Evolutionary conservation across 2,888 invertebrate genomes (phyloP).

Genomic region (Andrena marginata): DNA sequence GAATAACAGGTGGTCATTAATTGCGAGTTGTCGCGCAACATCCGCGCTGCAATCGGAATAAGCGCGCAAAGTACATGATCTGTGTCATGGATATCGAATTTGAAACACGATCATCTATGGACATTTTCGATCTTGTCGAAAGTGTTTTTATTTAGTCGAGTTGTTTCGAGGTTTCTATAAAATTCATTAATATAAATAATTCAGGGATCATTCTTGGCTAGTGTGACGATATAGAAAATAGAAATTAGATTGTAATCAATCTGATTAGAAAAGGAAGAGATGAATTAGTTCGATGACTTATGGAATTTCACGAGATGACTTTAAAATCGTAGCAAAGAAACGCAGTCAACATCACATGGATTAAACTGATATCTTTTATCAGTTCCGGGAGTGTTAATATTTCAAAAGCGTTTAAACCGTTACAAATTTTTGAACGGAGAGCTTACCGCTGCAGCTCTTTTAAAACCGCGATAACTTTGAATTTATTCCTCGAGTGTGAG

Average conservation of each 20-base stretch:
- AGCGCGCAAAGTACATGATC: neutral
- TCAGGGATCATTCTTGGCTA: no score
- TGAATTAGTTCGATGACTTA: no score
- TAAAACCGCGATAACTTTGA: slow-evolving; percentile 15
- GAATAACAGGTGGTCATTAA: slow-evolving; percentile 22
- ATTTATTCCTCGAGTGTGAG: slow-evolving; percentile 23
- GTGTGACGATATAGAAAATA: no score
- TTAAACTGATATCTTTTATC: neutral
- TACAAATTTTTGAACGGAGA: neutral
- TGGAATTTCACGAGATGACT: no score
- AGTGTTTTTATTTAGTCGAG: neutral
- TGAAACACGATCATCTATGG: neutral
- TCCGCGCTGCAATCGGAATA: neutral
- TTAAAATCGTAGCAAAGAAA: no score
- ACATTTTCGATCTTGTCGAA: neutral
- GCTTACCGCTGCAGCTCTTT: neutral
- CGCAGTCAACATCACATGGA: no score
- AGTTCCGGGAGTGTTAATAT: neutral
- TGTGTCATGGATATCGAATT: neutral
- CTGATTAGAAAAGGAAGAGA: no score
- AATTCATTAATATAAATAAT: no score
- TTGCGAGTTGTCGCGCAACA: neutral
- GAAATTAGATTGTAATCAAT: no score
- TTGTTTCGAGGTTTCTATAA: no score
- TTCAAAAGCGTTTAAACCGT: neutral